Conservation (phyloP, 2,888 invertebrate genomes). For the Helobdella robusta region DNA sequence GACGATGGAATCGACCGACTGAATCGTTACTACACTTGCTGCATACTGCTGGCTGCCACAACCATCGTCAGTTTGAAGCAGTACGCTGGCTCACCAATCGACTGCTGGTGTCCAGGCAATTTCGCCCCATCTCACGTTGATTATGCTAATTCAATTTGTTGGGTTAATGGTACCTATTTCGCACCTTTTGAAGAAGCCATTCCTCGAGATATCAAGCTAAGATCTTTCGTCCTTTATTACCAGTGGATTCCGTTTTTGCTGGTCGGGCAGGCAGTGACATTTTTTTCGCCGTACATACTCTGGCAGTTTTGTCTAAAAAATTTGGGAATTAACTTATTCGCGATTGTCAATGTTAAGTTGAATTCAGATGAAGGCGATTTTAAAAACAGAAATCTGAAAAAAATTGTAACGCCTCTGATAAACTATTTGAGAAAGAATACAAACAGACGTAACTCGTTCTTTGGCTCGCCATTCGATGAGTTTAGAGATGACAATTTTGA, state of each 20-base stretch:
- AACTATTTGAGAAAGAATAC: no score
- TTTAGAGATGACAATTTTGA: no score
- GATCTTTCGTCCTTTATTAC: conserved; percentile 46
- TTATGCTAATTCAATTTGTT: conserved; percentile 54
- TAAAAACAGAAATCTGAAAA: no score
- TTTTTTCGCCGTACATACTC: conserved; percentile 52
- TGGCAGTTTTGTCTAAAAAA: conserved; percentile 46
- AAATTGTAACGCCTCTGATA: no score
- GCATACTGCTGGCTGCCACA: conserved; percentile 46
- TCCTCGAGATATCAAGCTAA: conserved; percentile 45
- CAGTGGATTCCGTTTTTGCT: conserved; percentile 50
- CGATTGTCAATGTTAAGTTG: no score
- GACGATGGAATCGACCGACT: conserved; percentile 48
- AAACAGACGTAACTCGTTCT: no score
- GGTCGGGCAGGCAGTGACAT: conserved; percentile 48
- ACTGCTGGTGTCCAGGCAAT: conserved; percentile 54
- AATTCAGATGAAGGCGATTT: no score
- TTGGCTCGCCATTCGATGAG: no score
- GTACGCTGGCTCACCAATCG: conserved; percentile 53
- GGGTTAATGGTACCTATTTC: conserved; percentile 53
- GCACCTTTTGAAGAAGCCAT: conserved; percentile 49
- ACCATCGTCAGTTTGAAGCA: conserved; percentile 48
- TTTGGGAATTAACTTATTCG: conserved; percentile 1
- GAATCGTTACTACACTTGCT: conserved; percentile 47
- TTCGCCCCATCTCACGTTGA: conserved; percentile 51